phyloP scores from a whole-genome alignment of 2,888 invertebrate genomes.

The Lepidocyrtoides sp. region DNA sequence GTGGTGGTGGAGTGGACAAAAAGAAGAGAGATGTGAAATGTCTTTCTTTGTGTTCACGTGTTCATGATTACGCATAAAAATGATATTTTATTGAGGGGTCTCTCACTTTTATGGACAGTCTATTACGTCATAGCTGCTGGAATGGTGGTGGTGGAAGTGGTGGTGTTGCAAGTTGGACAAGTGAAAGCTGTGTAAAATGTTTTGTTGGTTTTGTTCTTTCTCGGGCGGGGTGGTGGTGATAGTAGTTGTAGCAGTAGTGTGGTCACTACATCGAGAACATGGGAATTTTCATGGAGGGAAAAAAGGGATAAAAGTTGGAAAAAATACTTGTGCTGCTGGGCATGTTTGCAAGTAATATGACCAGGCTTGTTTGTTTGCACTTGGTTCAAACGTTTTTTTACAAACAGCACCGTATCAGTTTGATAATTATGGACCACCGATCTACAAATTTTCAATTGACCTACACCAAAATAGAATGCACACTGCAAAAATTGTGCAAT shows the following conservation, averaged over 20 bases:
- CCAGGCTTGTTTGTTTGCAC: background rate
- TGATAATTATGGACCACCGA: too few relatives aligned
- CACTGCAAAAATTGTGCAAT: too few relatives aligned
- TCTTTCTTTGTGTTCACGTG: slow-evolving; percentile 36
- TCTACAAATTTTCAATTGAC: too few relatives aligned
- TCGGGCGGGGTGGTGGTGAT: background rate
- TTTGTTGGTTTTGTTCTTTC: slow-evolving; percentile 16
- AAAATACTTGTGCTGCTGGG: slow-evolving; percentile 10
- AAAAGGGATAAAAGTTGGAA: slow-evolving; percentile 28
- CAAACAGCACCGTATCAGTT: too few relatives aligned
- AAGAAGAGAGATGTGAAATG: background rate
- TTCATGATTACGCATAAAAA: slow-evolving; percentile 64
- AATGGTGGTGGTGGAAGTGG: background rate
- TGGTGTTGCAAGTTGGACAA: background rate
- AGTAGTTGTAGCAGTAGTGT: background rate
- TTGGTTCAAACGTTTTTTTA: too few relatives aligned
- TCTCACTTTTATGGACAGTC: slow-evolving; percentile 21
- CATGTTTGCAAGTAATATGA: background rate
- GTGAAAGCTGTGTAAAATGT: slow-evolving; percentile 1
- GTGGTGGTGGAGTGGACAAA: background rate
- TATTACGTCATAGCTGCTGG: background rate
- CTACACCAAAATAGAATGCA: too few relatives aligned
- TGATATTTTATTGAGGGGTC: slow-evolving; percentile 48
- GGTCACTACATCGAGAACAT: background rate
- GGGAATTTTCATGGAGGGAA: background rate